These are phyloP conservation scores for Hylaea fasciaria DNA, from an alignment of 2,888 invertebrate species.

Conservation along the genomic window DNA sequence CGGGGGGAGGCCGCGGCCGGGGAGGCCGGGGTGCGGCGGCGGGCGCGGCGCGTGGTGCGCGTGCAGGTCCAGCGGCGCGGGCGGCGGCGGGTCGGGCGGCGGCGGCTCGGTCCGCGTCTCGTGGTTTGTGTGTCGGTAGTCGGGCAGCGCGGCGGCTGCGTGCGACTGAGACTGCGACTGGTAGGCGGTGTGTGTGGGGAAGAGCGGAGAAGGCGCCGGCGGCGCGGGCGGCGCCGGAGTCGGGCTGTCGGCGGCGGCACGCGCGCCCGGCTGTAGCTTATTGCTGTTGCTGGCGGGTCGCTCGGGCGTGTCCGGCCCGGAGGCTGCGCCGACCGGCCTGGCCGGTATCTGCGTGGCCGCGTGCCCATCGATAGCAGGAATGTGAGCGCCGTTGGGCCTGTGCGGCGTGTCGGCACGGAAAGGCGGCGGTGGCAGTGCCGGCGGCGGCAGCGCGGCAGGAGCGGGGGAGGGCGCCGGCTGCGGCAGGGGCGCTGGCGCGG, in stretches of 20 bases:
- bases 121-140: conserved; percentile 82
- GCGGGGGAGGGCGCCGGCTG: conserved; percentile 89
- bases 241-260: conserved; percentile 78
- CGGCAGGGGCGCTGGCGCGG: conserved; percentile 87
- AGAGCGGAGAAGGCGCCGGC: conserved; percentile 74
- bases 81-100: conserved; percentile 61
- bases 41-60: conserved; percentile 65
- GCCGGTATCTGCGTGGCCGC: conserved; percentile 78
- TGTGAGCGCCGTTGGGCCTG: conserved; percentile 73
- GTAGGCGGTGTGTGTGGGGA: conserved; percentile 78
- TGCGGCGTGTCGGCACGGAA: conserved; percentile 83
- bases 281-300: conserved; percentile 78
- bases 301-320: conserved; percentile 76
- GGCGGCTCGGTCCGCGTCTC: conserved; percentile 82
- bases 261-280: conserved; percentile 77
- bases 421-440: conserved; percentile 87
- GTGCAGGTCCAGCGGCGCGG: conserved; percentile 73
- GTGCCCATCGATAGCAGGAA: conserved; percentile 75
- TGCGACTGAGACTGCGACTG: conserved; percentile 78
- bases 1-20: conserved; percentile 63
- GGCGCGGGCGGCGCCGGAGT: conserved; percentile 79
- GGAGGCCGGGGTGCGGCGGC: conserved; percentile 41
- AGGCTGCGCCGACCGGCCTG: conserved; percentile 70
- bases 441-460: conserved; percentile 87
- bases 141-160: conserved; percentile 76